Evolutionary conservation across 2,797 vertebrate species (phyloP).

Genomic region (Spinus olivaceus): DNA sequence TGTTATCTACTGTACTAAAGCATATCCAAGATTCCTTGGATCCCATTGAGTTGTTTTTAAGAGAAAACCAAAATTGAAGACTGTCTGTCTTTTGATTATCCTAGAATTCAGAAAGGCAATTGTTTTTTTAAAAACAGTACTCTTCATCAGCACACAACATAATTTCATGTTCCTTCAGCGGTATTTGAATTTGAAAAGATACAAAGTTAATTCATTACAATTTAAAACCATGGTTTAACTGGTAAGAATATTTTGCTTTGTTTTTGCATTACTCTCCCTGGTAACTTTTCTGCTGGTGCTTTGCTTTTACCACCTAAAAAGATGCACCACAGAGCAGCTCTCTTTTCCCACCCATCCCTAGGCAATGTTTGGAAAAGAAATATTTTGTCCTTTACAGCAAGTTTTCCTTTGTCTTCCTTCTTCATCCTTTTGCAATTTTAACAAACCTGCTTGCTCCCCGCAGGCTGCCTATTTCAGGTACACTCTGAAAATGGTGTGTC

Average conservation of each 20-base stretch:
- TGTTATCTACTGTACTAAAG: background rate
- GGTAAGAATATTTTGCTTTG: background rate
- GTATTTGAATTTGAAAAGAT: background rate
- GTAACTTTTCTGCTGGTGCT: background rate
- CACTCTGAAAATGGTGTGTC: background rate
- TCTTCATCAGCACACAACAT: background rate
- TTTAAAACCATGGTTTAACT: background rate
- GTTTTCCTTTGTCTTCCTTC: background rate
- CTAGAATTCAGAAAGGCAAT: background rate
- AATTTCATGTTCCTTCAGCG: background rate
- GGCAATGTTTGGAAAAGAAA: background rate
- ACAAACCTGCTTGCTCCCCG: background rate
- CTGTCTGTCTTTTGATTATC: background rate
- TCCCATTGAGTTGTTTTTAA: background rate
- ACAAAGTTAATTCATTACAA: background rate
- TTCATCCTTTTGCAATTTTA: conserved; percentile 15
- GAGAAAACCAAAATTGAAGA: background rate
- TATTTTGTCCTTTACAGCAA: background rate
- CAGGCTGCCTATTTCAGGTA: conserved; percentile 20
- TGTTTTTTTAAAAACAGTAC: background rate
- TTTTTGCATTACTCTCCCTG: background rate
- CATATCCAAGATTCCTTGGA: background rate
- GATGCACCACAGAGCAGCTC: background rate
- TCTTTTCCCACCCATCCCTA: background rate
- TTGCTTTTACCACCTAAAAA: background rate